Evolutionary conservation across 2,888 invertebrate species (phyloP), one percentile per base, ranked within the genome.

Genomic region (Eilema depressum): DNA sequence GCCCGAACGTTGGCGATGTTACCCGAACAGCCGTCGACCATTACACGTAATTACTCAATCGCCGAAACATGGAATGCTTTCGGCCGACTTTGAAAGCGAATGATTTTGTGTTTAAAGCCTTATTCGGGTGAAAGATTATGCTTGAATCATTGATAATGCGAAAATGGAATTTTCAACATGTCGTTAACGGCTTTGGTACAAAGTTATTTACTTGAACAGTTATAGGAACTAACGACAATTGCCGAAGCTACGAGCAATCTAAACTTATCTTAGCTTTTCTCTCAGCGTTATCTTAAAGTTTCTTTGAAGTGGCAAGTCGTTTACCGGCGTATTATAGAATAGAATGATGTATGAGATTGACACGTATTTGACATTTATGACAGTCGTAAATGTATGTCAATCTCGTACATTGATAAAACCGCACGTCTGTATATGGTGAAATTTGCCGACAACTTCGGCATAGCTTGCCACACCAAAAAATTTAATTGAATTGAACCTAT

Each of bases 1-100:
- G 80, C 81, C 85, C 90, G 89, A 89, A 73, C 87, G 84, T 82
- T 81, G 80, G 75, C 89, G 88, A 81, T 86, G 85, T 80, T 78
- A 75, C 77, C 83, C 87, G 88, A 88, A 85, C 81, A 77, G 73
- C 85, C 81, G 81, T 73, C 80, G 75, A 63, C 85, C 83, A 87
- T 90, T 88, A 87, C 84, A 81, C 78, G 83, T 92, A 92, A 92
- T 91, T 90, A 91, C 92, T 92, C 91, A 91, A 92, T 92, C 85
- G 85, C 79, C 83, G 82, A 86, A 90, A 89, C 85, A 82, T 77
- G 88, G 85, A 87, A 88, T 88, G 85, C 78, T 84, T 86, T 85
- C 82, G 79, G 76, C 77, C 80, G 76, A 74, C 77, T 77, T 81
- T 76, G 79, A 78, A 76, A 78, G 75, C 70, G 76, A 80, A 76